Conservation (phyloP, 2,888 invertebrate species). For the Apamea crenata region DNA sequence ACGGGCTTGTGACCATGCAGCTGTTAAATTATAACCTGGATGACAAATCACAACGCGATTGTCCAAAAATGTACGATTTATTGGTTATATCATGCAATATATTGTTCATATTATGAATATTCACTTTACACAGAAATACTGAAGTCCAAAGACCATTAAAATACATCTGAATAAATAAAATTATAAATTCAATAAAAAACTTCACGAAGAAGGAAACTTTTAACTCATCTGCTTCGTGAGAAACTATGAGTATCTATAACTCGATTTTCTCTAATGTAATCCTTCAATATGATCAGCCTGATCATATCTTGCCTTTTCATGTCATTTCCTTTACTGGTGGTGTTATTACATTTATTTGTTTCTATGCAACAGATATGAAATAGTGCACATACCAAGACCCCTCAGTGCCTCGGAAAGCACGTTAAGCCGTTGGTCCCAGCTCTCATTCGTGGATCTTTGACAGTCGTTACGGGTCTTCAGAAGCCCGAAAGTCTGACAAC, state of each 20-base stretch:
- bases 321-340: not conserved
- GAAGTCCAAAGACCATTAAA: not conserved
- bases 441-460: too few species aligned
- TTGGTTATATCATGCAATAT: slow-evolving; percentile 11
- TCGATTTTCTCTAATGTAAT: slow-evolving; percentile 29
- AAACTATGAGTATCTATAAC: slow-evolving; percentile 32
- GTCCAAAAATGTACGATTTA: slow-evolving; percentile 26
- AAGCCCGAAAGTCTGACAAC: too few species aligned
- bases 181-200: not conserved
- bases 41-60: slow-evolving; percentile 23
- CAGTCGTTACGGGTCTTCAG: too few species aligned
- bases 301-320: slow-evolving; percentile 2
- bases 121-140: not conserved
- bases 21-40: slow-evolving; percentile 28
- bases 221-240: not conserved
- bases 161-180: not conserved
- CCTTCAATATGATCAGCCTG: slow-evolving; percentile 15
- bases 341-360: not conserved
- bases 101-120: slow-evolving; percentile 20
- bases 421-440: too few species aligned
- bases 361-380: not conserved
- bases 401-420: too few species aligned
- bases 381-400: too few species aligned
- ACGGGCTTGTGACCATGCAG: slow-evolving; percentile 13
- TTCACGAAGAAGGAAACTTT: slow-evolving; percentile 13